A percentile compares a stretch with the other conserved stretches of the same genome.
These are phyloP conservation scores for Lerista edwardsae DNA, from an alignment of 2,797 vertebrate genomes.

Conservation along the genomic window DNA sequence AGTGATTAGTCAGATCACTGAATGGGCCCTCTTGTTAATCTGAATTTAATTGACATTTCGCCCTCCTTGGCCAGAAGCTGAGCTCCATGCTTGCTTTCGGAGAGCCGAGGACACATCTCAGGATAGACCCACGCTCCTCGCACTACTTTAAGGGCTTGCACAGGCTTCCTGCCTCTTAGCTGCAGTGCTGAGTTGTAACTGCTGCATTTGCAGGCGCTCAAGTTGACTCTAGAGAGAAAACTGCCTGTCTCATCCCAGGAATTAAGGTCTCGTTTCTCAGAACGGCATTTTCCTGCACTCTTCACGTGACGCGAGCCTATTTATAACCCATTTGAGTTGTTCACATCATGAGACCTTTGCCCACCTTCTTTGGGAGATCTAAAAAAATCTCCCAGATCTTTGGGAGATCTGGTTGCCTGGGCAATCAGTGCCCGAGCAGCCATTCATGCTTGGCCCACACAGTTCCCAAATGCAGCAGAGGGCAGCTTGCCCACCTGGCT, in stretches of 20 bases:
- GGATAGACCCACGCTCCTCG: neutral
- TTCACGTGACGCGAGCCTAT: neutral
- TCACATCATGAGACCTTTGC: neutral
- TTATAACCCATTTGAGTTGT: neutral
- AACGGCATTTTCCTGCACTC: neutral
- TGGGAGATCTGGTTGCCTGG: no score
- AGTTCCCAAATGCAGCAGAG: no score
- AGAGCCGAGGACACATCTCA: neutral
- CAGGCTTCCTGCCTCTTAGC: neutral
- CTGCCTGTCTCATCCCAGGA: neutral
- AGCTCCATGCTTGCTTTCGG: neutral
- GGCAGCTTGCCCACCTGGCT: no score
- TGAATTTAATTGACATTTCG: slow-evolving; percentile 29
- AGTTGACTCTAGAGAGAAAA: neutral
- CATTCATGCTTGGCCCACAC: no score
- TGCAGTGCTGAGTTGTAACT: neutral
- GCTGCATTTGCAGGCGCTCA: neutral
- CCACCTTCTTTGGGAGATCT: neutral
- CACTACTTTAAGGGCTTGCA: no score
- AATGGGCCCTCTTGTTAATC: slow-evolving; percentile 15
- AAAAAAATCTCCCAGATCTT: no score
- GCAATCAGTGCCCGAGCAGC: no score
- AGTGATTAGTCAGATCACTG: slow-evolving; percentile 39
- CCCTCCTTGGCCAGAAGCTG: neutral
- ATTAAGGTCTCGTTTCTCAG: neutral